Base-by-base conservation (phyloP, 2,888 invertebrate species). In the Steinernema carpocapsae region DNA sequence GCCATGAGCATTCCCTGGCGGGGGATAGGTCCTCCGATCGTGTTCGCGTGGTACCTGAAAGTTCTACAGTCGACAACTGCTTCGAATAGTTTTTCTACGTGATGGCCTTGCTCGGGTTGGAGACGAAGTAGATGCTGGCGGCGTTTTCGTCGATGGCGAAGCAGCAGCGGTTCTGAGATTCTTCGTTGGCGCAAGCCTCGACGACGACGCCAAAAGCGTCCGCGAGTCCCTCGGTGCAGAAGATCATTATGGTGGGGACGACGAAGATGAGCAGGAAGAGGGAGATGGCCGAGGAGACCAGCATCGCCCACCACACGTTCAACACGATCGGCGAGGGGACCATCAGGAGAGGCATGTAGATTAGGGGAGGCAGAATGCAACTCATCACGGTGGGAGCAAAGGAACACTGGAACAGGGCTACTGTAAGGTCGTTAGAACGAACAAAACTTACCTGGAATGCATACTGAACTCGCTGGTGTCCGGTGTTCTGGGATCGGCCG, bases 251-350 rank as follows among this genome's bases (percentile, higher is more conserved):
- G 71, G 83, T 85, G 46, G 85, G 84, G 24, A 84, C 70, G 77
- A 85, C 80, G 74, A 84, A 79, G 14, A 84, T 72, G 70, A 82
- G 79, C 48, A 85, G 83, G 43, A 82, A 75, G 56, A 85, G 74
- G 0, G 80, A 81, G 14, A 83, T 78, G 42, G 76, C 46, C 1
- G 85, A 79, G 71, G 80, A 80, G 71, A 82, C 70, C 7, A 82
- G 76, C 19, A 86, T 75, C 29, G 84, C 78, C 75, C 83, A 83
- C 81, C 81, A 84, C 12, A 85, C 76, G 75, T 86, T 83, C 19
- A 64, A 26, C 51, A 86, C 76, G 17, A 86, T 70, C 6, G 85
- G 85, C 46, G 82, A 78, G 73, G 79, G 79, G n/a, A 81, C 76
- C n/a, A 71, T 72, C 6, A 86, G 77, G 7, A 84, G 64, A 32